A percentile compares a stretch with the other conserved stretches of the same genome.
Evolutionary conservation across 2,797 vertebrate species (phyloP).

Genomic region (Aythya fuligula): DNA sequence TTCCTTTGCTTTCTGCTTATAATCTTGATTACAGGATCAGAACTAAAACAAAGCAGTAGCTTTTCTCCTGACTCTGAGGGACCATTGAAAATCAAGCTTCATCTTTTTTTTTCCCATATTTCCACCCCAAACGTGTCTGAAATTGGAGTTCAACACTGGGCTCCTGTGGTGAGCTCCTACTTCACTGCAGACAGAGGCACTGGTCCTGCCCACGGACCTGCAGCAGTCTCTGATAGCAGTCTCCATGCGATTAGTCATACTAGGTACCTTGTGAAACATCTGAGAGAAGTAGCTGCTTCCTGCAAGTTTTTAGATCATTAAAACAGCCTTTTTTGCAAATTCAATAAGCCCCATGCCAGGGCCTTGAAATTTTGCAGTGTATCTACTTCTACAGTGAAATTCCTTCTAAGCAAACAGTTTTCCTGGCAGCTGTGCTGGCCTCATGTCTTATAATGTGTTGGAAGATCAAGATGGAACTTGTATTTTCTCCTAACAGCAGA

Average conservation of each 20-base stretch:
- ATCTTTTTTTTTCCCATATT: neutral
- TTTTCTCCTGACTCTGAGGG: neutral
- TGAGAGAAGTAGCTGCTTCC: neutral
- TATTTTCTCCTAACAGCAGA: neutral
- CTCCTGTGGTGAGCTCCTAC: neutral
- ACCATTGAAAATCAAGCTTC: neutral
- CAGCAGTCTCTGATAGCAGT: neutral
- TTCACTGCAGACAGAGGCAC: neutral
- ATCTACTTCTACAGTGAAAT: neutral
- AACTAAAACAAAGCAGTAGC: neutral
- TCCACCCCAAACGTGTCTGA: neutral
- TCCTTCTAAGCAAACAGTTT: neutral
- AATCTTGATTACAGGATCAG: neutral
- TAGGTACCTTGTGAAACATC: fast-evolving
- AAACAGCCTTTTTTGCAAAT: neutral
- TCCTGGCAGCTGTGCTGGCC: neutral
- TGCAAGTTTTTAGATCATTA: neutral
- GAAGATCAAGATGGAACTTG: neutral
- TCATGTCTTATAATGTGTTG: neutral
- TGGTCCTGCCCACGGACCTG: neutral
- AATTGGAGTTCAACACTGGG: neutral
- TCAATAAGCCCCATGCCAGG: neutral
- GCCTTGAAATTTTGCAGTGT: neutral
- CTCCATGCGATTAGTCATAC: neutral
- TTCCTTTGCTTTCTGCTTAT: neutral